phyloP scores from a whole-genome alignment of 2,113 vertebrate genomes.

The Piliocolobus tephrosceles region DNA sequence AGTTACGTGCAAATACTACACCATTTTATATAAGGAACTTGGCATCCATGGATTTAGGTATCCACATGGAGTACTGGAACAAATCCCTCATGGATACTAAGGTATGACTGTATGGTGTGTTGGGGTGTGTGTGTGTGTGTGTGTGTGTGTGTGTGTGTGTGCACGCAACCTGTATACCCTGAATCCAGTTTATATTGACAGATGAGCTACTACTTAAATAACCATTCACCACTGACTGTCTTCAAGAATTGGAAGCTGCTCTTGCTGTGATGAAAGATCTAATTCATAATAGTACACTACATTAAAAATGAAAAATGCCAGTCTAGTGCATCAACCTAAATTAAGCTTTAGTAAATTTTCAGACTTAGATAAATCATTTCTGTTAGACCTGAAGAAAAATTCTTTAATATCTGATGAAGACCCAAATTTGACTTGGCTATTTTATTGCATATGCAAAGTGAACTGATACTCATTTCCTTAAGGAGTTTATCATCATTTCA shows the following conservation, averaged over 20 bases:
- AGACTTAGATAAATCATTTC: slow-evolving; percentile 64
- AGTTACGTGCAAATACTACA: neutral
- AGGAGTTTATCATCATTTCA: slow-evolving; percentile 7
- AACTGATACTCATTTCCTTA: slow-evolving; percentile 22
- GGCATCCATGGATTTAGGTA: neutral
- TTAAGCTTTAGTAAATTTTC: slow-evolving; percentile 74
- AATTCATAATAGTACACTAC: slow-evolving; percentile 63
- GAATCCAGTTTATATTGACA: slow-evolving; percentile 38
- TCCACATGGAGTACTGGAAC: neutral
- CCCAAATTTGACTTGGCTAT: slow-evolving; percentile 21
- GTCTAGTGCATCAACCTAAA: slow-evolving; percentile 60
- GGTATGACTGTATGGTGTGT: neutral
- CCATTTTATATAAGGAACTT: neutral
- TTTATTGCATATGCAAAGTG: slow-evolving; percentile 20
- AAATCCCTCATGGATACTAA: neutral
- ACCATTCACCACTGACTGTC: slow-evolving; percentile 42
- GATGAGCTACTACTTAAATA: slow-evolving; percentile 48
- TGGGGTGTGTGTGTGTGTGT: neutral
- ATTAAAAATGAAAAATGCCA: slow-evolving; percentile 72
- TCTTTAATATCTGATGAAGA: slow-evolving; percentile 59
- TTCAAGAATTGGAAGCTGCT: slow-evolving; percentile 55
- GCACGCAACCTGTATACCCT: neutral
- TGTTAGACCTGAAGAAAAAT: slow-evolving; percentile 54
- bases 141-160: neutral
- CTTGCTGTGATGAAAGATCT: slow-evolving; percentile 55